These are phyloP conservation scores for Drosophila rufa DNA, from an alignment of 1,140 invertebrate genomes.

Conservation along the genomic window DNA sequence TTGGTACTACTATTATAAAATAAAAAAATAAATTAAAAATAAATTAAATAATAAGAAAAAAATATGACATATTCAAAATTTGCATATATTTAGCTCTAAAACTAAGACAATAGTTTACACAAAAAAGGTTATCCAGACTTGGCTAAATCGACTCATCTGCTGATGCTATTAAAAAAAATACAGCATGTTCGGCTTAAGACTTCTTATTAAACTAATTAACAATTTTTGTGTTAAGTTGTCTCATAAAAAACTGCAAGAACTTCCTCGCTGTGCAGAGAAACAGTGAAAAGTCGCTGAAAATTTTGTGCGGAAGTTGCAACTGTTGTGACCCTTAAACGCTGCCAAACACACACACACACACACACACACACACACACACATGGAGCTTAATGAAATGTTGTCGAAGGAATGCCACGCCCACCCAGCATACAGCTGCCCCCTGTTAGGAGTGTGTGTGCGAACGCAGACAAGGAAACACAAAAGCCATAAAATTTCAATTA, in stretches of 20 bases:
- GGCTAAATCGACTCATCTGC: no score
- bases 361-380: neutral
- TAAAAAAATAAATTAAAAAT: no score
- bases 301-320: conserved; percentile 20
- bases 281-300: conserved; percentile 3
- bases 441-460: conserved; percentile 4
- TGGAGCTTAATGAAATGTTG: conserved; percentile 50
- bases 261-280: no score
- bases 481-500: conserved; percentile 82
- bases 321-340: conserved; percentile 26
- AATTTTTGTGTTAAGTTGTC: neutral
- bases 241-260: neutral
- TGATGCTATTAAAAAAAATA: neutral
- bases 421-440: conserved; percentile 12
- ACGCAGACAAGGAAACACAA: conserved; percentile 59
- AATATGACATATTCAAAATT: no score
- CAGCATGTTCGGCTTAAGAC: no score
- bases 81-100: no score
- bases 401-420: conserved; percentile 44
- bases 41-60: no score
- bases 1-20: no score
- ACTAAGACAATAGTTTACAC: no score
- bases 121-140: no score
- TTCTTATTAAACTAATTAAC: no score
- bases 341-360: neutral